A percentile compares a stretch with the other conserved stretches of the same genome.
phyloP scores from a whole-genome alignment of 1,140 invertebrate genomes.

The Frieseomelitta varia region DNA sequence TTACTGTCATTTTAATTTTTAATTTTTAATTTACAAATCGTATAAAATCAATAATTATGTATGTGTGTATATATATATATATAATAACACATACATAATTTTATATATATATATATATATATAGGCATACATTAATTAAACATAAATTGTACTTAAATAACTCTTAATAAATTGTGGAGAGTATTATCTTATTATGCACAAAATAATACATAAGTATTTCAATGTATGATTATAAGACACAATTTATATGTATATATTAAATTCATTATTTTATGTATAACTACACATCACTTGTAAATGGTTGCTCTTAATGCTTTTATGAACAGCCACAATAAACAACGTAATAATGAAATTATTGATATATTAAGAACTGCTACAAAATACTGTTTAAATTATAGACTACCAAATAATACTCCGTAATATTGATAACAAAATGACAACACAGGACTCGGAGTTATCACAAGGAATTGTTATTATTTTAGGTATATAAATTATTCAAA shows the following conservation, averaged over 20 bases:
- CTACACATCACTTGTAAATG: slow-evolving; percentile 38
- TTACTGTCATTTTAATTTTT: slow-evolving; percentile 19
- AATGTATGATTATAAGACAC: not conserved
- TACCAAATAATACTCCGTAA: slow-evolving; percentile 55
- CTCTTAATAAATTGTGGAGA: slow-evolving; percentile 1
- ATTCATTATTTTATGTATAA: slow-evolving; percentile 7
- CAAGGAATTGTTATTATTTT: slow-evolving; percentile 46
- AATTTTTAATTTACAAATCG: not conserved
- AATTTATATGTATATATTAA: slow-evolving; percentile 30
- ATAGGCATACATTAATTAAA: not conserved
- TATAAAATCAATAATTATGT: slow-evolving; percentile 12
- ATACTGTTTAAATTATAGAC: slow-evolving; percentile 48
- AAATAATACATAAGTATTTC: slow-evolving; percentile 20
- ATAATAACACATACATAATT: no score
- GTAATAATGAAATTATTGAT: slow-evolving; percentile 29
- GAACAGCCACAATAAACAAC: slow-evolving; percentile 40
- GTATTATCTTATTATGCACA: slow-evolving; percentile 16
- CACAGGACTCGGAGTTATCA: slow-evolving; percentile 43
- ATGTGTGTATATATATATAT: not conserved
- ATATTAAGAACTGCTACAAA: slow-evolving; percentile 45
- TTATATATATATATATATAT: not conserved
- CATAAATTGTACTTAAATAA: slow-evolving; percentile 3
- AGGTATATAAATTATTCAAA: not conserved
- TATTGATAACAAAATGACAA: slow-evolving; percentile 51
- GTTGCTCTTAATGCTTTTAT: slow-evolving; percentile 8